Conservation (phyloP, 2,888 invertebrate species). For the Tiliacea aurago region DNA sequence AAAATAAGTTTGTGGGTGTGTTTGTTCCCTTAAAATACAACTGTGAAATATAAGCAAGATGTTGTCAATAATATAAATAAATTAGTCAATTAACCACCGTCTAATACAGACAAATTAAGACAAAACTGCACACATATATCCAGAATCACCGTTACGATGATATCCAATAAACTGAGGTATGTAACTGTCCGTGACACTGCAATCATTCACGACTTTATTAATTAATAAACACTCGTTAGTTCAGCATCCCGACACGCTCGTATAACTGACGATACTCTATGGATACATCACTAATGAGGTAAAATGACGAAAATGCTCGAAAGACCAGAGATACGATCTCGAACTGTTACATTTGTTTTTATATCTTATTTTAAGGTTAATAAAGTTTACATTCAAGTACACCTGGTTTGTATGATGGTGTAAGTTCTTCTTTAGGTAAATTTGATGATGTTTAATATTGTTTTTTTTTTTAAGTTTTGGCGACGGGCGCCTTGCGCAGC, state of each 20-base stretch:
- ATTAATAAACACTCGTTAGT: slow-evolving; percentile 64
- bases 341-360: neutral
- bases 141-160: slow-evolving; percentile 43
- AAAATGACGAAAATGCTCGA: slow-evolving; percentile 45
- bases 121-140: slow-evolving; percentile 44
- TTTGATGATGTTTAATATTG: slow-evolving; percentile 58
- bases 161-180: slow-evolving; percentile 37
- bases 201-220: slow-evolving; percentile 62
- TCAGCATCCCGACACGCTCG: slow-evolving; percentile 55
- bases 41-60: neutral
- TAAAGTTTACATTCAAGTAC: slow-evolving; percentile 46
- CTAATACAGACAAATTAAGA: slow-evolving; percentile 26
- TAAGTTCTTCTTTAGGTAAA: slow-evolving; percentile 37
- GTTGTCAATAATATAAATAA: slow-evolving; percentile 1
- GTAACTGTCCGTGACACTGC: slow-evolving; percentile 43
- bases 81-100: slow-evolving; percentile 20
- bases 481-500: slow-evolving; percentile 37
- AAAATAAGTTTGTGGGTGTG: too few relatives aligned
- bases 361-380: neutral
- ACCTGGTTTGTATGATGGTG: neutral
- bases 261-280: slow-evolving; percentile 56
- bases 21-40: neutral
- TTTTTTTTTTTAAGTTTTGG: slow-evolving; percentile 67
- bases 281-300: slow-evolving; percentile 52
- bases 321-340: slow-evolving; percentile 39